Conservation (phyloP, 2,797 vertebrate genomes). For the Acrossocheilus wenchowensis region DNA sequence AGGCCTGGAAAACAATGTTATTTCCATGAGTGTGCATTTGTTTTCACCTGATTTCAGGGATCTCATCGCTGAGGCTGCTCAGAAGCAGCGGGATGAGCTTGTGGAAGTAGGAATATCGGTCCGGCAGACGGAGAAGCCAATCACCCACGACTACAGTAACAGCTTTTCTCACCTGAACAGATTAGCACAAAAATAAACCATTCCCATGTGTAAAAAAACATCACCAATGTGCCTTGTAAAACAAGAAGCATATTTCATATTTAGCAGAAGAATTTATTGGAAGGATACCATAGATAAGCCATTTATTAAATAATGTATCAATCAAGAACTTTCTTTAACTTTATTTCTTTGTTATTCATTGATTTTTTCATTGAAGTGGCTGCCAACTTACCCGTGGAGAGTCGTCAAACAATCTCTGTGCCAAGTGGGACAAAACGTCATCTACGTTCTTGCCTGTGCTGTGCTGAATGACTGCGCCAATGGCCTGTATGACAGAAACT, state of each 20-base stretch:
- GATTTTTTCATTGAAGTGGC: not conserved
- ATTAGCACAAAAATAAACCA: conserved; percentile 8
- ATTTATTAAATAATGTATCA: not conserved
- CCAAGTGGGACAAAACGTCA: conserved; percentile 91
- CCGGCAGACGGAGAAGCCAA: conserved; percentile 88
- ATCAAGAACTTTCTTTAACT: not conserved
- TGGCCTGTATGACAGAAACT: conserved; percentile 87
- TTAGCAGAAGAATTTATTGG: not conserved
- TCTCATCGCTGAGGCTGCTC: conserved; percentile 85
- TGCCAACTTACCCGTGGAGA: conserved; percentile 85
- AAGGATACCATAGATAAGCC: not conserved
- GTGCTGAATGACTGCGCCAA: conserved; percentile 86
- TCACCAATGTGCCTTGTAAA: not conserved
- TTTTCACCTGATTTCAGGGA: conserved; percentile 85
- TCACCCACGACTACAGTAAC: conserved; percentile 85
- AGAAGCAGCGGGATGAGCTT: conserved; percentile 92
- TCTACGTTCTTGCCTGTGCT: conserved; percentile 88
- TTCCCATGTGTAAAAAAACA: not conserved
- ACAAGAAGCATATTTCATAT: not conserved
- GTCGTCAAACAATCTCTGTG: conserved; percentile 93
- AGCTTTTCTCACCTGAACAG: conserved; percentile 86
- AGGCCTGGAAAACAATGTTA: not conserved
- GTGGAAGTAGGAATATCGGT: conserved; percentile 94
- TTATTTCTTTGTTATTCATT: not conserved
- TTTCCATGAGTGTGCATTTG: not conserved